Base-by-base conservation (phyloP, 2,113 vertebrate genomes). In the Marmota monax region DNA sequence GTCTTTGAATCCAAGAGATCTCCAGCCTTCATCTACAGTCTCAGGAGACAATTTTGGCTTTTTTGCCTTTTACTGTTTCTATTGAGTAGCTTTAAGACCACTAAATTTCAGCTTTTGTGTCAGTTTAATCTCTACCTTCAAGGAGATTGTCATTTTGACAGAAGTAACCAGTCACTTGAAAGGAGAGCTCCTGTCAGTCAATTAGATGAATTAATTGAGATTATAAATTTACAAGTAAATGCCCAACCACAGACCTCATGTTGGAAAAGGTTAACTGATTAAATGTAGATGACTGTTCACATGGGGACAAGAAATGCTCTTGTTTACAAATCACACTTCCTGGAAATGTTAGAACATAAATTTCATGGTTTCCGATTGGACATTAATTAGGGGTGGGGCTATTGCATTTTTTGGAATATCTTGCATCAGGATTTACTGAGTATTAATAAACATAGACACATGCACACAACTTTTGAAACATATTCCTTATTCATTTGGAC, bases 81-180 rank as follows among this genome's bases (percentile, higher is more conserved):
- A 37, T 2, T 53, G 12, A 84, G 29, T 84, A 58, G 14, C 84
- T 93, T 89, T 48, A 93, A 96, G 34, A 83, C 37, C 25, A 67
- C 16, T 80, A 42, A 74, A 90, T 70, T 79, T 84, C 42, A 70
- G 61, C 14, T 76, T 76, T 72, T 83, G 7, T 48, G 8, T 94
- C 56, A 45, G 3, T 95, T 83, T 58, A 80, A 92, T 92, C 37
- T 82, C 48, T 84, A 2, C 34, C 48, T 94, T 92, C 17, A 78
- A 48, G 12, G 4, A 32, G 2, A 77, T 83, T 82, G 51, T 65
- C 53, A 58, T 88, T 95, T 95, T 83, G 85, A 61, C 74, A 96
- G 48, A 95, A 76, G 63, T 79, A 83, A 51, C 13, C 23, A 86
- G 34, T 95, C 53, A 79, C 42, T 96, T 61, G 65, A 77, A 78